phyloP scores from a whole-genome alignment of 2,113 vertebrate species.

The Microcebus jonahi region DNA sequence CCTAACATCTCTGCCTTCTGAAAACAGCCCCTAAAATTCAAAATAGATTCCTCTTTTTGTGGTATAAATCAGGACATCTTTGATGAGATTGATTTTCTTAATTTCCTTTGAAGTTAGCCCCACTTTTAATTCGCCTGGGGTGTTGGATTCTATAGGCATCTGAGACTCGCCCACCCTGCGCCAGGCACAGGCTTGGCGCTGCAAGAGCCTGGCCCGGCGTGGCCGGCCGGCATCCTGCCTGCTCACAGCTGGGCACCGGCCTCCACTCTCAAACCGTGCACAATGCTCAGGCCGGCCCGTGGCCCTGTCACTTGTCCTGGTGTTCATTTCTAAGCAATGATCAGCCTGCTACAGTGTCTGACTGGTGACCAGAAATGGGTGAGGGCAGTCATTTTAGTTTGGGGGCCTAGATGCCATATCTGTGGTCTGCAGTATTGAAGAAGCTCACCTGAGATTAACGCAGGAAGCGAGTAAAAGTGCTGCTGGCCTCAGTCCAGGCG shows the following conservation, averaged over 20 bases:
- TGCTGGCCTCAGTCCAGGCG: not conserved
- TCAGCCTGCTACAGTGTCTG: not conserved
- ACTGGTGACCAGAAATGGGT: not conserved
- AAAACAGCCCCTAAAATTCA: not conserved
- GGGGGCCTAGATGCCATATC: not conserved
- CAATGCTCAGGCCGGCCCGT: not conserved
- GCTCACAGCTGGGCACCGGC: not conserved
- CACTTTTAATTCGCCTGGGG: not conserved
- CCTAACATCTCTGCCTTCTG: not conserved
- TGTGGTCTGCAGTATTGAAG: accelerated
- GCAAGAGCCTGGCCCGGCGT: not conserved
- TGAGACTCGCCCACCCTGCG: accelerated
- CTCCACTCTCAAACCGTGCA: not conserved
- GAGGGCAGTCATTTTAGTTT: not conserved
- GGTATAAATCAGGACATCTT: not conserved
- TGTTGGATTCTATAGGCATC: not conserved
- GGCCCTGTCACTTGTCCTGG: not conserved
- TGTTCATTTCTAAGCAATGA: not conserved
- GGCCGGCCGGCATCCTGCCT: not conserved
- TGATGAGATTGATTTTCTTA: not conserved
- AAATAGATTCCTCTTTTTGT: not conserved
- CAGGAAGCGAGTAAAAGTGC: not conserved
- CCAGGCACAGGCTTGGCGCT: accelerated
- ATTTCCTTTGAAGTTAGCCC: not conserved
- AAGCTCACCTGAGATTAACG: not conserved